Conservation (phyloP, 2,888 invertebrate species). For the Synergus gifuensis region DNA sequence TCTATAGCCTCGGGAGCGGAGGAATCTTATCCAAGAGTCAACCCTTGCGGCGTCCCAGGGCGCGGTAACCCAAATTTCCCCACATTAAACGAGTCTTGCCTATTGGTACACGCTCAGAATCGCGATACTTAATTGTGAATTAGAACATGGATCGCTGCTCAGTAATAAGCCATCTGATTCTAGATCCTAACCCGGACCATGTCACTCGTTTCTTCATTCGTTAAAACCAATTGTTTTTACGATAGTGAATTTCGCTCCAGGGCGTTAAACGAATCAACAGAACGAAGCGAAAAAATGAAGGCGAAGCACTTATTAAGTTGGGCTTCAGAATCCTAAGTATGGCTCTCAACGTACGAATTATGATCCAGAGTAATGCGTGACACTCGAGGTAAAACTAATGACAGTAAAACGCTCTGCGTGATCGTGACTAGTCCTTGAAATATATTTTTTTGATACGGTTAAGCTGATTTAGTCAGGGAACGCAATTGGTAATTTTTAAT, state of each 20-base stretch:
- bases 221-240: constrained; percentile 43
- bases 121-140: constrained; percentile 12
- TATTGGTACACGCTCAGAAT: constrained; percentile 6
- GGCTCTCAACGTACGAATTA: constrained; percentile 69
- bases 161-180: constrained; percentile 42
- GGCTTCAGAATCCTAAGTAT: constrained; percentile 65
- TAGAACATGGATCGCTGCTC: constrained; percentile 42
- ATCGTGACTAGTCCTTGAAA: constrained; percentile 24
- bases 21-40: constrained; percentile 32
- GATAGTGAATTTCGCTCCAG: constrained; percentile 44
- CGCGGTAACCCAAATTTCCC: not conserved
- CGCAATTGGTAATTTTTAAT: constrained; percentile 4
- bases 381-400: constrained; percentile 70
- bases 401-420: constrained; percentile 65
- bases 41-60: constrained; percentile 9
- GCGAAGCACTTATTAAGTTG: constrained; percentile 72
- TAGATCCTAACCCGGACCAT: constrained; percentile 37
- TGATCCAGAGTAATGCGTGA: constrained; percentile 57
- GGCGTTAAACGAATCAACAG: constrained; percentile 53
- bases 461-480: constrained; percentile 8
- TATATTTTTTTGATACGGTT: constrained; percentile 22
- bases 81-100: constrained; percentile 15
- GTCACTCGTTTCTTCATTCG: not conserved
- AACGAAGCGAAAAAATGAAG: constrained; percentile 53
- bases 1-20: constrained; percentile 2